Conservation (phyloP, 2,888 invertebrate genomes). For the Nasonia oneida region DNA sequence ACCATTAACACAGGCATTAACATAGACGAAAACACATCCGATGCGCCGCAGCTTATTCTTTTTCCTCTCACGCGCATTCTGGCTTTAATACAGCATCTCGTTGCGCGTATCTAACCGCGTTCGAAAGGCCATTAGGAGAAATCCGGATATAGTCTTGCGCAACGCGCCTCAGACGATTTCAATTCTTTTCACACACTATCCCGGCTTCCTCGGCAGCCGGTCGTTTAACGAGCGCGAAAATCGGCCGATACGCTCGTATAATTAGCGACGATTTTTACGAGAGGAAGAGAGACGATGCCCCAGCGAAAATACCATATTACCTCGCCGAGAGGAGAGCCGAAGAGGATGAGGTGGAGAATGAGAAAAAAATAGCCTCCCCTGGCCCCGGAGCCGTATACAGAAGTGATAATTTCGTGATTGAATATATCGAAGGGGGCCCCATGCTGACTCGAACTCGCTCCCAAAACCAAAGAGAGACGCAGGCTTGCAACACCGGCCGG, state of each 20-base stretch:
- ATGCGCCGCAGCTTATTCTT: too few relatives aligned
- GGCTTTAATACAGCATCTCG: not conserved
- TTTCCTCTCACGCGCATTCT: not conserved
- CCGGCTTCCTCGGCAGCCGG: not conserved
- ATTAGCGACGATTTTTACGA: constrained; percentile 52
- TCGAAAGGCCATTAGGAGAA: constrained; percentile 38
- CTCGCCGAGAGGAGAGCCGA: not conserved
- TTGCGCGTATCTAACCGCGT: not conserved
- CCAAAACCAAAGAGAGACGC: constrained; percentile 37
- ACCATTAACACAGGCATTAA: constrained; percentile 51
- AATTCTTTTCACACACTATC: constrained; percentile 9
- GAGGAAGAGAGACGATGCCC: not conserved
- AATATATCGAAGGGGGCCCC: constrained; percentile 77
- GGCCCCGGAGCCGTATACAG: constrained; percentile 69
- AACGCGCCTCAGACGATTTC: not conserved
- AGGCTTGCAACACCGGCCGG: constrained; percentile 52
- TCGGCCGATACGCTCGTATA: constrained; percentile 45
- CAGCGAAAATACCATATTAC: constrained; percentile 3
- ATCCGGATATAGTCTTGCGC: constrained; percentile 19
- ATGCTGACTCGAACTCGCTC: constrained; percentile 76
- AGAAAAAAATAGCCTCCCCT: not conserved
- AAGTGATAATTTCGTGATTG: constrained; percentile 79
- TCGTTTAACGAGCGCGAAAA: constrained; percentile 43
- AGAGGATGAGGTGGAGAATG: not conserved
- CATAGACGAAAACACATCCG: not conserved